A percentile compares a stretch with the other conserved stretches of the same genome.
phyloP scores from a whole-genome alignment of 1,140 invertebrate genomes.

The Drosophila bocki region DNA sequence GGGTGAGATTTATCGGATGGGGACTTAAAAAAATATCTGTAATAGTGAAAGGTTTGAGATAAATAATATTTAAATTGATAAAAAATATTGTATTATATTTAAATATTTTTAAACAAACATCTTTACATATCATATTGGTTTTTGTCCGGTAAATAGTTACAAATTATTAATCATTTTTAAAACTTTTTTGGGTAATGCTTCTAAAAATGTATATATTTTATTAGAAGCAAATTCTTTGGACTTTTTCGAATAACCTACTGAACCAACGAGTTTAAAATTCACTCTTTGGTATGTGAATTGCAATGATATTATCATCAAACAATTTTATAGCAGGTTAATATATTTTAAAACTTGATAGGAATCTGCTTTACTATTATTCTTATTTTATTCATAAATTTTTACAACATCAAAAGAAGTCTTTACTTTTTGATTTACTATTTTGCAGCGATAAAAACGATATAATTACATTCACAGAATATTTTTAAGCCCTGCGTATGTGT shows the following conservation, averaged over 20 bases:
- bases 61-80: not conserved
- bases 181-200: not conserved
- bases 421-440: not conserved
- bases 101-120: not conserved
- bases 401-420: rapidly evolving
- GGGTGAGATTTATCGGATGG: not conserved
- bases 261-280: not conserved
- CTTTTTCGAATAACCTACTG: not conserved
- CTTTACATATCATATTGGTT: not conserved
- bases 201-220: not conserved
- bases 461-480: not conserved
- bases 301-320: not conserved
- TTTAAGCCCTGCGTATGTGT: too few species aligned
- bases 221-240: not conserved
- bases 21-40: not conserved
- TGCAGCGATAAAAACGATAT: not conserved
- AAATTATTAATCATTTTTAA: too few species aligned
- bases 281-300: not conserved
- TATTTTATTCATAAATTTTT: not conserved
- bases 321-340: not conserved
- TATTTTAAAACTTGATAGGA: rapidly evolving
- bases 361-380: not conserved
- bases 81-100: not conserved
- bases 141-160: not conserved
- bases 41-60: not conserved